Evolutionary conservation across 2,797 vertebrate species (phyloP).

Genomic region (Emys orbicularis): DNA sequence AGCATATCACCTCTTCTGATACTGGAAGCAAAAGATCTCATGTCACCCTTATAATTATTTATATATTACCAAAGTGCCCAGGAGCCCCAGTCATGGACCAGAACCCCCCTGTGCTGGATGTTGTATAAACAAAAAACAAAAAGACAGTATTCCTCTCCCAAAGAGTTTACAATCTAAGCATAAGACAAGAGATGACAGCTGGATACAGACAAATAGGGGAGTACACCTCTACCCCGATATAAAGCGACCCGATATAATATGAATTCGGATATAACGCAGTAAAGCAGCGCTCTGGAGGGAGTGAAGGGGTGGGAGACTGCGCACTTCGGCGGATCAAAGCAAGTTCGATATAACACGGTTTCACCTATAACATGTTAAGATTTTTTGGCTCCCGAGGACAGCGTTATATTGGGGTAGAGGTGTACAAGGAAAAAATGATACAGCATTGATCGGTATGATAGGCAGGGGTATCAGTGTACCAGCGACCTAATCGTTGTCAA

Average conservation of each 20-base stretch:
- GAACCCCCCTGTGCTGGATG: fast-evolving
- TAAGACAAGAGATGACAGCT: not conserved
- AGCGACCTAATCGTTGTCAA: not conserved
- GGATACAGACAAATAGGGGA: not conserved
- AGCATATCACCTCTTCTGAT: not conserved
- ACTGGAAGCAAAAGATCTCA: not conserved
- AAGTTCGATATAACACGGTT: too few species aligned
- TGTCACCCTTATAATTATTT: not conserved
- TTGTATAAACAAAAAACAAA: not conserved
- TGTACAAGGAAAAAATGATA: not conserved
- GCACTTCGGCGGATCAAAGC: too few species aligned
- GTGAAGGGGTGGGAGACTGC: too few species aligned
- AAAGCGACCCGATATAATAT: too few species aligned
- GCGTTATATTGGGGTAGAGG: too few species aligned
- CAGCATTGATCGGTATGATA: too few species aligned
- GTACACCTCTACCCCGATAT: too few species aligned
- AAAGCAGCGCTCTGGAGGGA: too few species aligned
- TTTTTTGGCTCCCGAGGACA: too few species aligned
- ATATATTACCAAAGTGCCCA: not conserved
- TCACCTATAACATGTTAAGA: too few species aligned
- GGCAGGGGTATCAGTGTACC: not conserved
- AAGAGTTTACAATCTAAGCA: not conserved
- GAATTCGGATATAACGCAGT: too few species aligned
- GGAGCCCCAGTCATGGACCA: not conserved
- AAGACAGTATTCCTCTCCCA: not conserved